Evolutionary conservation across 2,888 invertebrate species (phyloP).

Genomic region (Choreutis nemorana): DNA sequence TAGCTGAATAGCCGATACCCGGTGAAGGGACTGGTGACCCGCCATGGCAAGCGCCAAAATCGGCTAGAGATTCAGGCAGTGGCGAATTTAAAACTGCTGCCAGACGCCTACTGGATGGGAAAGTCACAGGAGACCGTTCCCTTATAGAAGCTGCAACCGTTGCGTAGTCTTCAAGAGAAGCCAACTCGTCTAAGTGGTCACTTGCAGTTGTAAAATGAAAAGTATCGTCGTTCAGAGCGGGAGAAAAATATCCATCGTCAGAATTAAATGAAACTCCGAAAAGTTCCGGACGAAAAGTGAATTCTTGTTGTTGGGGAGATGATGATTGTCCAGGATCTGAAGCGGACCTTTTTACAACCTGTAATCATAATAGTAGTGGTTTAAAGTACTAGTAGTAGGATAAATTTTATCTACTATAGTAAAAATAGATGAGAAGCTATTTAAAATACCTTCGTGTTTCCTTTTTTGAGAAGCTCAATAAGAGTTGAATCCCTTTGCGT

Average conservation of each 20-base stretch:
- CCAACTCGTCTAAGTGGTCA: slow-evolving; percentile 71
- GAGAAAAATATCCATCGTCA: slow-evolving; percentile 70
- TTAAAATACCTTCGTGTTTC: slow-evolving; percentile 59
- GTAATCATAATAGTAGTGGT: slow-evolving; percentile 9
- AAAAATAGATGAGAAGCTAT: slow-evolving; percentile 4
- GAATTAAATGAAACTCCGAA: slow-evolving; percentile 72
- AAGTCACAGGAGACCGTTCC: slow-evolving; percentile 65
- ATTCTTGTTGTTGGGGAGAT: slow-evolving; percentile 63
- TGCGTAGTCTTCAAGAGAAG: slow-evolving; percentile 69
- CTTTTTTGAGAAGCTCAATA: slow-evolving; percentile 79
- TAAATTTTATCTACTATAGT: too few species aligned
- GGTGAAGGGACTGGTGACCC: slow-evolving; percentile 63
- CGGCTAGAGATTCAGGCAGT: slow-evolving; percentile 80
- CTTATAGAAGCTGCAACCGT: slow-evolving; percentile 65
- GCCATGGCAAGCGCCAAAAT: slow-evolving; percentile 82
- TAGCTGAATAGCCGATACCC: slow-evolving; percentile 46
- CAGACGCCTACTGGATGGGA: slow-evolving; percentile 74
- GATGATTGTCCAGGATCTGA: slow-evolving; percentile 75
- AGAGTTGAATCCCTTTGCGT: slow-evolving; percentile 77
- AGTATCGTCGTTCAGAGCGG: slow-evolving; percentile 78
- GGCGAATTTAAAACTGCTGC: slow-evolving; percentile 82
- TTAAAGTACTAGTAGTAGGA: too few species aligned
- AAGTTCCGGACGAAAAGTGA: slow-evolving; percentile 67
- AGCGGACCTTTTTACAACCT: slow-evolving; percentile 76
- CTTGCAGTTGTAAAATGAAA: slow-evolving; percentile 70